Evolutionary conservation across 1,140 invertebrate species (phyloP), one percentile per base, ranked within the genome.

Genomic region (Papilio polytes): DNA sequence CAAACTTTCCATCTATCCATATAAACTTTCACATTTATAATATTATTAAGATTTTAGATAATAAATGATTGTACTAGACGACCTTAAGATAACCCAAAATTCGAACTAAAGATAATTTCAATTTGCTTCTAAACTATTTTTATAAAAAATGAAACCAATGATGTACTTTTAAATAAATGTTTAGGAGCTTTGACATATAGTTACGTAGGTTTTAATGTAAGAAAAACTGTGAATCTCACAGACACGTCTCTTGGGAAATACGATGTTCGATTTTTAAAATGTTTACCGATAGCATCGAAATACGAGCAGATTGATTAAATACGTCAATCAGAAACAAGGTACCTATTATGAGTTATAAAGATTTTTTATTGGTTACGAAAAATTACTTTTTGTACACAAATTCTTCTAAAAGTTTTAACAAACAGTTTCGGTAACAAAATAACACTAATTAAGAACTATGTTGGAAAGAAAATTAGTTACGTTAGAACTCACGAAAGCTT

Each of bases 211-310:
- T 26, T 26, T 36, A 36, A 36, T 59, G 31, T 31, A 26, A 56
- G 18, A 56, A 26, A 77, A 77, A 46, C 74, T 13, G 59, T 59
- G 48, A 36, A n/a, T 56, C 13, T 26, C 31, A 20, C 26, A 59
- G 36, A 26, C 12, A 36, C 31, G 2, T 77, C 51, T 20, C 74
- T 56, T 0, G 51, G 74, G 74, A 77, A 77, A 77, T 77, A 77
- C 59, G 20, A 78, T 78, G 53, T 56, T 56, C 18, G 18, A 41
- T 78, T 78, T 78, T 41, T 20, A 15, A 78, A 78, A 63, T 41
- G 20, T 59, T 36, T 53, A 13, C 8, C 36, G 15, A 31, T 26
- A 31, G 12, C 13, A 6, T 59, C 51, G 15, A 0, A 78, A n/a
- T 22, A 41, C 6, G 36, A 41, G 36, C 4, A 53, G 12, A 78